These are phyloP conservation scores for Parazoanthus swiftii DNA, from an alignment of 92 coral and sea anemone species.

Conservation along the genomic window DNA sequence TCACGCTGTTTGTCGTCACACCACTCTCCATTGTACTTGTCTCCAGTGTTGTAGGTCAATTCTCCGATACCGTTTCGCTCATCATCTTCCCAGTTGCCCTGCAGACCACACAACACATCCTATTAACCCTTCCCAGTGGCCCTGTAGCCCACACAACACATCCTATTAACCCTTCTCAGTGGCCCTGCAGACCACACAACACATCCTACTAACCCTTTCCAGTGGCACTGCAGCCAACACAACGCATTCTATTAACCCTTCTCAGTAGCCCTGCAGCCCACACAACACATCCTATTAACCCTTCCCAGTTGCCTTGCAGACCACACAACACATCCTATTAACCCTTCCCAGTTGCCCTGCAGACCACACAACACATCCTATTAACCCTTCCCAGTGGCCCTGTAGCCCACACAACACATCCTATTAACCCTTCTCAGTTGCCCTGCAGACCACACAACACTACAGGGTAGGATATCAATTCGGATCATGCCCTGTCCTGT, in stretches of 20 bases:
- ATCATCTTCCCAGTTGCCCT: slow-evolving; percentile 94
- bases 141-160: slow-evolving; percentile 44
- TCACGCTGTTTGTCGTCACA: slow-evolving; percentile 91
- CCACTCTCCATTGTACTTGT: slow-evolving; percentile 95
- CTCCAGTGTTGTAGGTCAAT: slow-evolving; percentile 86
- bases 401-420: no score
- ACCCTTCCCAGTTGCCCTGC: slow-evolving; percentile 73
- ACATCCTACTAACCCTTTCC: background rate
- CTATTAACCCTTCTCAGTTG: no score
- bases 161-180: slow-evolving; percentile 61
- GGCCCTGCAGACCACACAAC: slow-evolving; percentile 52
- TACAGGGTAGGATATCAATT: no score
- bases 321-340: no score
- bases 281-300: no score
- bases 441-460: no score
- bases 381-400: no score
- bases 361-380: no score
- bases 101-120: background rate
- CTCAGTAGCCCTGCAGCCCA: no score
- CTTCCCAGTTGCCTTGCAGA: no score
- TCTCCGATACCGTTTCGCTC: slow-evolving; percentile 93
- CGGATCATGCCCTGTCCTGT: no score
- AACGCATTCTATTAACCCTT: no score
- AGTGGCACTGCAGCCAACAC: slow-evolving; percentile 11
- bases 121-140: slow-evolving; percentile 70